Conservation (phyloP, 2,888 invertebrate species). For the Acleris literana region DNA sequence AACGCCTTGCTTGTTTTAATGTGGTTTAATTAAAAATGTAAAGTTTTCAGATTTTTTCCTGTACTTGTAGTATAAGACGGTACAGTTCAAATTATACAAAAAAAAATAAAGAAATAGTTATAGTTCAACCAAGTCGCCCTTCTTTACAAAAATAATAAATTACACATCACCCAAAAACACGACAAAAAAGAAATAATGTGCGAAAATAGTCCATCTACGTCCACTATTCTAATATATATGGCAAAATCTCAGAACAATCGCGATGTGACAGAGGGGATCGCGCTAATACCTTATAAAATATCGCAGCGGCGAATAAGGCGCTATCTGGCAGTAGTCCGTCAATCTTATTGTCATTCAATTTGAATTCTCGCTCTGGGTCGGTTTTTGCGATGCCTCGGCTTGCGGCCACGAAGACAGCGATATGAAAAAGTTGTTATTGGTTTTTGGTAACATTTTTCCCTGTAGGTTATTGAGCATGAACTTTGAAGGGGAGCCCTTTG, state of each 20-base stretch:
- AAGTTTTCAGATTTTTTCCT: too few species aligned
- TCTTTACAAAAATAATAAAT: too few species aligned
- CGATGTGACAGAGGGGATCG: slow-evolving; percentile 24
- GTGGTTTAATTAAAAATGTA: too few species aligned
- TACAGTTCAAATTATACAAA: too few species aligned
- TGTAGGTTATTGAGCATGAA: too few species aligned
- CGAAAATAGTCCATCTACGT: slow-evolving; percentile 11
- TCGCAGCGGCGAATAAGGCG: slow-evolving; percentile 65
- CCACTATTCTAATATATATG: slow-evolving; percentile 28
- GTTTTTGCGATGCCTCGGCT: slow-evolving; percentile 60
- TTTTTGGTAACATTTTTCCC: too few species aligned
- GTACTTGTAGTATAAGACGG: too few species aligned
- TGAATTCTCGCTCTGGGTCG: slow-evolving; percentile 73
- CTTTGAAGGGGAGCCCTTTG: too few species aligned
- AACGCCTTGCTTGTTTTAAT: too few species aligned
- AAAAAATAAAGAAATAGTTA: too few species aligned
- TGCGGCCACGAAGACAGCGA: slow-evolving; percentile 42
- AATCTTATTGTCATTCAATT: slow-evolving; percentile 82
- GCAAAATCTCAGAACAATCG: slow-evolving; percentile 32
- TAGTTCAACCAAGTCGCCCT: too few species aligned
- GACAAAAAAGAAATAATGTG: not conserved
- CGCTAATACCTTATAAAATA: slow-evolving; percentile 37
- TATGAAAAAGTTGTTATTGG: not conserved
- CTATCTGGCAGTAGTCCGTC: slow-evolving; percentile 73
- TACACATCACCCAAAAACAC: not conserved